phyloP scores from a whole-genome alignment of 2,113 vertebrate species.

The Phylloscopus trochilus region DNA sequence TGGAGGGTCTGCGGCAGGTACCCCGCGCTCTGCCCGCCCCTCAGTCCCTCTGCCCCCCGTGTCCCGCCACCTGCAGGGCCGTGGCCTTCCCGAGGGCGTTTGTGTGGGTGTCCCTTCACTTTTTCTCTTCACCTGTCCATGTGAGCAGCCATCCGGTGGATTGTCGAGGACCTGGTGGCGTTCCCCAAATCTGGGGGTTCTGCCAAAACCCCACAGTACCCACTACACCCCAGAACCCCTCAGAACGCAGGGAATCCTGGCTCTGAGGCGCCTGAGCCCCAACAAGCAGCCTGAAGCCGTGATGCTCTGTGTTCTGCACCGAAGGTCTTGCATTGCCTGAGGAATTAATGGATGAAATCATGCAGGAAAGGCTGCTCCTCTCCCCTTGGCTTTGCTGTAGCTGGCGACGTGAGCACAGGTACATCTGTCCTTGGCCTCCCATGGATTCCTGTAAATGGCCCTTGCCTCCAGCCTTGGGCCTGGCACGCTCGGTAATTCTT shows the following conservation, averaged over 20 bases:
- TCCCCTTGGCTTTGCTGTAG: neutral
- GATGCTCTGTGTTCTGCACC: neutral
- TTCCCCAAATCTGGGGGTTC: neutral
- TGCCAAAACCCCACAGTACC: neutral
- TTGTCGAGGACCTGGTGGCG: accelerated
- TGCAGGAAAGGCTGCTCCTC: neutral
- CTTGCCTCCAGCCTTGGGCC: constrained; percentile 9
- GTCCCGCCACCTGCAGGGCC: accelerated
- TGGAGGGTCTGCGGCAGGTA: accelerated
- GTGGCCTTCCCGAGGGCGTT: accelerated
- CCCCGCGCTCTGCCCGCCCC: accelerated
- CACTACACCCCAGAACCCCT: accelerated
- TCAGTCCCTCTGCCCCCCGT: accelerated
- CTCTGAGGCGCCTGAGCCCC: accelerated
- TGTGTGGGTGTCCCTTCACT: accelerated
- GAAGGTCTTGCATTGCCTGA: neutral
- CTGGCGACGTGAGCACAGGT: neutral
- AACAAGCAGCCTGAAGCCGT: neutral
- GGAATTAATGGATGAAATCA: neutral
- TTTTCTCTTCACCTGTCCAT: accelerated
- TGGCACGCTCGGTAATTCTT: constrained; percentile 20
- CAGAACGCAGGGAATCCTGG: accelerated
- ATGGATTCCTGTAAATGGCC: neutral
- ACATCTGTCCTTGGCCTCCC: neutral
- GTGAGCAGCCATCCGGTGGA: accelerated